A percentile compares a stretch with the other conserved stretches of the same genome.
These are phyloP conservation scores for Myiopsitta monachus DNA, from an alignment of 2,113 vertebrate genomes.

Conservation along the genomic window DNA sequence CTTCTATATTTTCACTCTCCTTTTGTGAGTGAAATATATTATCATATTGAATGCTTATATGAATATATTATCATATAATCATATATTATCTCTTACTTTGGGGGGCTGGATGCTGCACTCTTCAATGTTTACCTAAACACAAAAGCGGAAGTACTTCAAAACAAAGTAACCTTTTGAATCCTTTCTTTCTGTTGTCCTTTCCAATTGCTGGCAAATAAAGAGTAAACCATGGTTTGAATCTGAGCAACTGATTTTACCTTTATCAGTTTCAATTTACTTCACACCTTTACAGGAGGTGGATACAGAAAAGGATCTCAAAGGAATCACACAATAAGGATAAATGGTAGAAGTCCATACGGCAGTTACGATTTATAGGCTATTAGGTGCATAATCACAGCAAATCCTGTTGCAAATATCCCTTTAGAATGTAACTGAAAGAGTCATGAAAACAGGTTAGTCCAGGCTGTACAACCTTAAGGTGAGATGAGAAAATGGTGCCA, in stretches of 20 bases:
- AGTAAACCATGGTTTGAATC: not conserved
- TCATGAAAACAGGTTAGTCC: not conserved
- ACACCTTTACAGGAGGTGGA: not conserved
- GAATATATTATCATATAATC: not conserved
- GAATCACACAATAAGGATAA: not conserved
- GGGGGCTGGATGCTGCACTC: not conserved
- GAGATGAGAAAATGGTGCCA: not conserved
- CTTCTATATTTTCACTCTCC: not conserved
- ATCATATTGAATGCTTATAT: not conserved
- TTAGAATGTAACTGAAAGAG: not conserved
- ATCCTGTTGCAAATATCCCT: not conserved
- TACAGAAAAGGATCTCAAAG: not conserved
- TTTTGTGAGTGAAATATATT: not conserved
- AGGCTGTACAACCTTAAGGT: not conserved
- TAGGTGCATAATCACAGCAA: not conserved
- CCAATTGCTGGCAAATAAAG: not conserved
- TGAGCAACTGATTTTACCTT: not conserved
- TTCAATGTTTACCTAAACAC: not conserved
- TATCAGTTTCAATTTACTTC: not conserved
- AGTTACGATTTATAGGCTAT: not conserved
- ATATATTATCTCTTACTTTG: not conserved
- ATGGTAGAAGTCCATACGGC: not conserved
- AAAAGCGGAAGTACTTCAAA: not conserved
- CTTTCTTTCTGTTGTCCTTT: not conserved
- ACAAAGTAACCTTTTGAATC: not conserved